Evolutionary conservation across 2,113 vertebrate genomes (phyloP).

Genomic region (Forbesichthys agassizii): DNA sequence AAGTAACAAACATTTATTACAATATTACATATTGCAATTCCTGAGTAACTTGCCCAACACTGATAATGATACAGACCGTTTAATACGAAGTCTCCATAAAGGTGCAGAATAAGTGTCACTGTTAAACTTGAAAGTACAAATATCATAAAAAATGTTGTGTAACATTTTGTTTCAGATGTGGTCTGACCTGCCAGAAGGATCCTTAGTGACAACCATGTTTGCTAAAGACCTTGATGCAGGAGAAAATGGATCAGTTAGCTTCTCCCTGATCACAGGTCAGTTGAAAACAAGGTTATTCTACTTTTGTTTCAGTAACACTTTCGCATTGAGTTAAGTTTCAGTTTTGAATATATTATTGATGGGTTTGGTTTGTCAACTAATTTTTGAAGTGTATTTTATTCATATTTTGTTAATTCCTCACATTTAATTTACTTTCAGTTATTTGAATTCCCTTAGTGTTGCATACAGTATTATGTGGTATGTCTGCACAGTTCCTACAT

Average conservation of each 20-base stretch:
- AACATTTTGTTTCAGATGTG: constrained; percentile 60
- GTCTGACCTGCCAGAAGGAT: constrained; percentile 79
- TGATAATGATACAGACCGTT: no score
- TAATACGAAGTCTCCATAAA: neutral
- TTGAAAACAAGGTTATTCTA: neutral
- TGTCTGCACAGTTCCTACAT: no score
- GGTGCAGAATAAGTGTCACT: neutral
- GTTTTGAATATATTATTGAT: neutral
- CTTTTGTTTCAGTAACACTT: neutral
- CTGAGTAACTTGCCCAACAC: no score
- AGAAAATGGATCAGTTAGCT: constrained; percentile 81
- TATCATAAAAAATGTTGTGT: neutral
- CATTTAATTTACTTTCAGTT: no score
- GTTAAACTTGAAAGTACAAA: neutral
- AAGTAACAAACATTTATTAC: no score
- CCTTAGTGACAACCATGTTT: constrained; percentile 82
- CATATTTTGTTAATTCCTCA: no score
- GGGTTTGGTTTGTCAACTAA: neutral
- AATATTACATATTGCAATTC: no score
- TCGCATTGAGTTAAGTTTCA: neutral
- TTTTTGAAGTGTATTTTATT: no score
- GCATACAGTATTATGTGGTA: no score
- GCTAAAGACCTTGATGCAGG: constrained; percentile 90
- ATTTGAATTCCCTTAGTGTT: no score
- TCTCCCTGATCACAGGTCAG: constrained; percentile 82